phyloP scores from a whole-genome alignment of 2,888 invertebrate species.

The Cephus pulcher region DNA sequence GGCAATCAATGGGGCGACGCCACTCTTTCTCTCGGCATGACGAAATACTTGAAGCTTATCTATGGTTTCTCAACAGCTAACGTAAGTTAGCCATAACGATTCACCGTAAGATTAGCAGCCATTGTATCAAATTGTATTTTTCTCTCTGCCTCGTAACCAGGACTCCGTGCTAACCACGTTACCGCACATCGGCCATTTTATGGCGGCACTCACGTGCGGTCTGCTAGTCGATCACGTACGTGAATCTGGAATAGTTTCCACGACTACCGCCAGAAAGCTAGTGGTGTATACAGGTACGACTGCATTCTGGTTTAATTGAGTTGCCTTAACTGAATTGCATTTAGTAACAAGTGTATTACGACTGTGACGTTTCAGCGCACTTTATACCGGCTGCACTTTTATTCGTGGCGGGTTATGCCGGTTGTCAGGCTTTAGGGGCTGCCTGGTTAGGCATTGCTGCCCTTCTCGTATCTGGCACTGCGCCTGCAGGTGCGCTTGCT shows the following conservation, averaged over 20 bases:
- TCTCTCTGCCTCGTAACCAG: constrained; percentile 47
- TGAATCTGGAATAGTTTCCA: constrained; percentile 69
- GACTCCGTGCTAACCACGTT: constrained; percentile 70
- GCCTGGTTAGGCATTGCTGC: constrained; percentile 72
- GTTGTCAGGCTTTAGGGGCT: constrained; percentile 71
- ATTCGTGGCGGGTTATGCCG: constrained; percentile 72
- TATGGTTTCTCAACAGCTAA: constrained; percentile 72
- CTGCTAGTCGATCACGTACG: constrained; percentile 71
- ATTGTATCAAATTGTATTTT: neutral
- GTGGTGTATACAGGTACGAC: constrained; percentile 70
- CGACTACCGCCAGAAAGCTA: constrained; percentile 71
- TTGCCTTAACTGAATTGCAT: neutral
- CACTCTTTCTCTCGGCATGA: constrained; percentile 71
- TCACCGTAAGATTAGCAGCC: neutral
- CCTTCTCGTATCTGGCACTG: constrained; percentile 71
- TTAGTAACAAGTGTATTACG: neutral
- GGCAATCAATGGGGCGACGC: constrained; percentile 74
- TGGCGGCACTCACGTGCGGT: constrained; percentile 71
- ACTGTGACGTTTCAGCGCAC: constrained; percentile 65
- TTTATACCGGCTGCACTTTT: constrained; percentile 71
- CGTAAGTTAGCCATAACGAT: constrained; percentile 55
- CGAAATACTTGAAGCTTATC: constrained; percentile 71
- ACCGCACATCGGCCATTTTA: constrained; percentile 71
- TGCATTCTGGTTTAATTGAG: neutral
- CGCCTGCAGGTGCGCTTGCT: constrained; percentile 71